These are phyloP conservation scores for Galeopsomyia nigrocyanea DNA, from an alignment of 2,888 invertebrate species.

Conservation along the genomic window DNA sequence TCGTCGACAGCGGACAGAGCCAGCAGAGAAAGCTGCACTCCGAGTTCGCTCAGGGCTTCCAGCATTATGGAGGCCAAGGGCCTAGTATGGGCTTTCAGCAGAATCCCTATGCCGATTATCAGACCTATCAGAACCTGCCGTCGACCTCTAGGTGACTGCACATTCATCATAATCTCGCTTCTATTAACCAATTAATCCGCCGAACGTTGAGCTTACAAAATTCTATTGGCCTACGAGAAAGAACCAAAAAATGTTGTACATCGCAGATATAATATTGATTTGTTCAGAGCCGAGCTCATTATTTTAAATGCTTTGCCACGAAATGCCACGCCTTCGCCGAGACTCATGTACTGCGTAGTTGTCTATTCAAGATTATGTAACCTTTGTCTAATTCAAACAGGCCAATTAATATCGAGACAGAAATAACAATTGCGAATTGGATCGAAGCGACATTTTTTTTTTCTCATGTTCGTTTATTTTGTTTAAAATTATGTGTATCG, in stretches of 20 bases:
- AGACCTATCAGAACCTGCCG: slow-evolving; percentile 57
- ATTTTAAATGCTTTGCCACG: slow-evolving; percentile 5
- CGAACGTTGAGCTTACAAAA: no score
- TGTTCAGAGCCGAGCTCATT: neutral
- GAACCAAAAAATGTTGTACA: no score
- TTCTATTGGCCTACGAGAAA: no score
- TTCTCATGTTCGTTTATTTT: no score
- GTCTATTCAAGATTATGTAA: slow-evolving; percentile 15
- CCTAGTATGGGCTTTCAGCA: slow-evolving; percentile 52
- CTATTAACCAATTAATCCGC: neutral
- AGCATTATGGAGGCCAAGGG: slow-evolving; percentile 48
- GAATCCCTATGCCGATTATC: slow-evolving; percentile 53
- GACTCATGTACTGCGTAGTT: slow-evolving; percentile 3
- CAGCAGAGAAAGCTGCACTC: slow-evolving; percentile 68
- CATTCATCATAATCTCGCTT: neutral
- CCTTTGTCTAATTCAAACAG: neutral
- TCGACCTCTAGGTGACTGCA: slow-evolving; percentile 59
- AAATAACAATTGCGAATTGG: no score
- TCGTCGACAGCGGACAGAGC: slow-evolving; percentile 66
- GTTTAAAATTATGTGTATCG: no score
- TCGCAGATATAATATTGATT: no score
- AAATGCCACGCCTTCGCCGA: slow-evolving; percentile 13
- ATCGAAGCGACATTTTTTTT: no score
- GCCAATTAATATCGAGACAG: no score
- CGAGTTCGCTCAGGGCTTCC: slow-evolving; percentile 64